Evolutionary conservation across 2,888 invertebrate species (phyloP).

Genomic region (Aricia artaxerxes): DNA sequence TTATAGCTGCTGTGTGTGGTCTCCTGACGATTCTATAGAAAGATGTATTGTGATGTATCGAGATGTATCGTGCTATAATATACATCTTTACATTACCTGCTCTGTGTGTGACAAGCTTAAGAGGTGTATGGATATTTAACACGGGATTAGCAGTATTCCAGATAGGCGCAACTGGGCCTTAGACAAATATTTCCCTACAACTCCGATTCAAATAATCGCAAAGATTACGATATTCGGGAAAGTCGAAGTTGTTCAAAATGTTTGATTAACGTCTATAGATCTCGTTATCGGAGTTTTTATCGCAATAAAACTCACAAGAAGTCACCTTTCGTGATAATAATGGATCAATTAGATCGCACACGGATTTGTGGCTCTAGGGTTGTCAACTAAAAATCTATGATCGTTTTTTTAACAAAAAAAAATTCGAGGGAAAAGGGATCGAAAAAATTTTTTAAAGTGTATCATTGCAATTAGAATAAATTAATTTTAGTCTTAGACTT

Average conservation of each 20-base stretch:
- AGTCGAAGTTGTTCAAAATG: background rate
- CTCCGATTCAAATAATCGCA: background rate
- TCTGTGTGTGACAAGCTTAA: too few species aligned
- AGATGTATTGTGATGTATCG: too few species aligned
- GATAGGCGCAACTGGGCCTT: background rate
- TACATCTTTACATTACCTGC: too few species aligned
- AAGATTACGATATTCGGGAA: background rate
- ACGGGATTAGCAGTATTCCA: background rate
- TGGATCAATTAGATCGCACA: conserved; percentile 21
- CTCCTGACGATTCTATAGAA: too few species aligned
- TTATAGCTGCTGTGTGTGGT: too few species aligned
- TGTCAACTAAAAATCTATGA: background rate
- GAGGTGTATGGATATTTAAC: background rate
- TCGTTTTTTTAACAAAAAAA: background rate
- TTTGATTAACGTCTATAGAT: background rate
- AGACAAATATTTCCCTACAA: background rate
- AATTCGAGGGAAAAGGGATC: too few species aligned
- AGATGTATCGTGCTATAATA: too few species aligned
- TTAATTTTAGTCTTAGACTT: background rate
- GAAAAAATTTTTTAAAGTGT: too few species aligned
- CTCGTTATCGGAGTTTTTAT: background rate
- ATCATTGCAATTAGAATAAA: background rate
- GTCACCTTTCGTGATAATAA: conserved; percentile 17
- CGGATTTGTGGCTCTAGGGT: background rate
- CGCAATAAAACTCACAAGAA: conserved; percentile 14